phyloP scores from a whole-genome alignment of 2,797 vertebrate genomes.

The Dermochelys coriacea region DNA sequence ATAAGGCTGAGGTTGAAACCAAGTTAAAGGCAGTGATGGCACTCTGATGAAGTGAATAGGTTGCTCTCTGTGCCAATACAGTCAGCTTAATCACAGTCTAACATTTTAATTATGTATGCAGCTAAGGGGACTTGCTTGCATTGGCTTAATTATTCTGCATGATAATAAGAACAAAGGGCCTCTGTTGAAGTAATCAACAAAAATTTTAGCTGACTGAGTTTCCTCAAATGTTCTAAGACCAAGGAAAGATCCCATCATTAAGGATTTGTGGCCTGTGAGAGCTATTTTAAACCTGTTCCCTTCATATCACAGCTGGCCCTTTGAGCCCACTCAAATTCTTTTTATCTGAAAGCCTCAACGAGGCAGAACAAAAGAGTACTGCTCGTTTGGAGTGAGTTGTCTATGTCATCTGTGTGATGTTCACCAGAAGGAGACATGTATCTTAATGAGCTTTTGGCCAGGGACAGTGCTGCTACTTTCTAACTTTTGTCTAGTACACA shows the following conservation, averaged over 20 bases:
- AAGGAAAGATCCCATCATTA: slow-evolving; percentile 80
- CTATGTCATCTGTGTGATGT: slow-evolving; percentile 71
- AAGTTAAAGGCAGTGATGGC: slow-evolving; percentile 6
- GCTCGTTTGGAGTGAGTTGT: slow-evolving; percentile 68
- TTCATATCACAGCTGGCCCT: slow-evolving; percentile 74
- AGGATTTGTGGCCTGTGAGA: slow-evolving; percentile 73
- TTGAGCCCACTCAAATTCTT: slow-evolving; percentile 72
- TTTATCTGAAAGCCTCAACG: slow-evolving; percentile 65
- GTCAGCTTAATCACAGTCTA: slow-evolving; percentile 48
- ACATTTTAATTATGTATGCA: slow-evolving; percentile 76
- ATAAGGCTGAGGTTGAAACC: slow-evolving; percentile 29
- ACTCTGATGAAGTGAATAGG: slow-evolving; percentile 38
- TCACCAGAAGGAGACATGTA: slow-evolving; percentile 68
- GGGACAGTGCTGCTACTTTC: slow-evolving; percentile 57
- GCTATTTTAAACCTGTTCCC: slow-evolving; percentile 77
- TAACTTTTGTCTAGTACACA: slow-evolving; percentile 77
- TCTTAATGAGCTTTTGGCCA: slow-evolving; percentile 76
- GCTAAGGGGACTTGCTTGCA: slow-evolving; percentile 62
- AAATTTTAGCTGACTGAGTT: slow-evolving; percentile 74
- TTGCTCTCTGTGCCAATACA: slow-evolving; percentile 43
- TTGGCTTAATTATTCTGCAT: slow-evolving; percentile 77
- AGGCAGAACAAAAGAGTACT: slow-evolving; percentile 72
- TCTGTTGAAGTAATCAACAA: slow-evolving; percentile 77
- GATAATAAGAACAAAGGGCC: slow-evolving; percentile 79
- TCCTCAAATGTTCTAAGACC: slow-evolving; percentile 68